phyloP scores from a whole-genome alignment of 2,797 vertebrate genomes.

The Poeciliopsis infans region DNA sequence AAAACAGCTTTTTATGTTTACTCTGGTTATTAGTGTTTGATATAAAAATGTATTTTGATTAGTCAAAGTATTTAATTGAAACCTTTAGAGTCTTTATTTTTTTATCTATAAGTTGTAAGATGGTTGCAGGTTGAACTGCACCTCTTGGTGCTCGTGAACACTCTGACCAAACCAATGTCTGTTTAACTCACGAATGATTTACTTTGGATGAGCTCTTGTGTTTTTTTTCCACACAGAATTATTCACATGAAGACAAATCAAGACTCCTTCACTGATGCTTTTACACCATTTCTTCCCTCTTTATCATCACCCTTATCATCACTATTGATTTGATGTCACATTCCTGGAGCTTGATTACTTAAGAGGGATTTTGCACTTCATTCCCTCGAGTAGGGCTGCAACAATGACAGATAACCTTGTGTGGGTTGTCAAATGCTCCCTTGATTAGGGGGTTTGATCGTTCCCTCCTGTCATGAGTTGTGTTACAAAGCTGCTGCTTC shows the following conservation, averaged over 20 bases:
- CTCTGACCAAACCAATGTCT: background rate
- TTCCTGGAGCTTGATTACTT: slow-evolving; percentile 61
- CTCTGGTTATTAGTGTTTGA: background rate
- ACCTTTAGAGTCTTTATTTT: background rate
- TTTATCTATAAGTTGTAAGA: background rate
- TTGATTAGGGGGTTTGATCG: slow-evolving; percentile 30
- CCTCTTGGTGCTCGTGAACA: background rate
- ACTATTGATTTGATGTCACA: slow-evolving; percentile 45
- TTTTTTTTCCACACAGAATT: background rate
- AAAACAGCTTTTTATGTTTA: background rate
- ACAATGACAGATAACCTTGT: slow-evolving; percentile 26
- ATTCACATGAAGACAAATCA: slow-evolving; percentile 37
- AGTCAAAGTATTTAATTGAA: background rate
- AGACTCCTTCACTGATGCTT: slow-evolving; percentile 33
- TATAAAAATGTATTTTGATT: background rate
- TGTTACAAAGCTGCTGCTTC: slow-evolving; percentile 9
- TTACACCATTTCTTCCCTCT: slow-evolving; percentile 21
- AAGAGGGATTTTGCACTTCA: slow-evolving; percentile 59
- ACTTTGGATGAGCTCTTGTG: background rate
- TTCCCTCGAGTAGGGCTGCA: slow-evolving; percentile 9
- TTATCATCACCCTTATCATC: slow-evolving; percentile 7
- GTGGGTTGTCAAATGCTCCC: slow-evolving; percentile 11
- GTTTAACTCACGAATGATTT: background rate
- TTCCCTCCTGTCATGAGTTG: slow-evolving; percentile 8
- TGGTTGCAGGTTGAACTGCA: background rate